Base-by-base conservation (phyloP, 2,113 vertebrate species). In the Glaucidium brasilianum region DNA sequence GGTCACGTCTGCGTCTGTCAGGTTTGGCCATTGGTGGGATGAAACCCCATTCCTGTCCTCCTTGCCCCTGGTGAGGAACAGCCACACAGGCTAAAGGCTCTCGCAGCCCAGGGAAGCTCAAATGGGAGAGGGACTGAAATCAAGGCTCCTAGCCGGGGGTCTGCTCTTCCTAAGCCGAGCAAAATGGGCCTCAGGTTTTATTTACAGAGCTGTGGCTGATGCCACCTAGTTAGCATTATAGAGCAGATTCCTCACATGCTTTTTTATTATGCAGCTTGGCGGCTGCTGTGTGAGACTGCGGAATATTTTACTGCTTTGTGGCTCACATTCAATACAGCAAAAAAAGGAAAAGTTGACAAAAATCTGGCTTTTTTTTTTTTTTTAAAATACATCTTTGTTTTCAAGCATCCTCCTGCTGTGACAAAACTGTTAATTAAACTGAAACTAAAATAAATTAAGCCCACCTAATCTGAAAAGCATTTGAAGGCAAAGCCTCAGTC, bases 381-480 rank as follows among this genome's bases (percentile, higher is more conserved):
- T 74, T 56, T 5, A 4, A 60, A 62, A 32, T 49, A 66, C 12
- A 21, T 88, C 59, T 91, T 77, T 75, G 86, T 89, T 94, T 97
- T 94, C 75, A 64, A 71, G 64, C 81, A 80, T 22, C 77, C 93
- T 94, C 93, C 84, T 62, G 73, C 93, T 96, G 76, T 69, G 90
- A 93, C 60, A 93, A 93, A 97, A 93, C 78, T 96, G 71, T 95
- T 97, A 95, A 97, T 98, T 96, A 97, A 92, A 95, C 73, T 53
- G 90, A 94, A 95, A 83, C n/a, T 15, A 53, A 96, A 96, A 91
- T 92, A 76, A 92, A 91, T 71, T 45, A 87, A 78, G 45, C n/a
- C 32, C 73, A 82, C 55, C 75, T 84, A 56, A 85, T 80, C 81
- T 12, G 37, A 80, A 72, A 74, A 50, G n/a, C 27, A 26, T 69